phyloP scores from a whole-genome alignment of 2,113 vertebrate genomes.

The Polypterus senegalus region DNA sequence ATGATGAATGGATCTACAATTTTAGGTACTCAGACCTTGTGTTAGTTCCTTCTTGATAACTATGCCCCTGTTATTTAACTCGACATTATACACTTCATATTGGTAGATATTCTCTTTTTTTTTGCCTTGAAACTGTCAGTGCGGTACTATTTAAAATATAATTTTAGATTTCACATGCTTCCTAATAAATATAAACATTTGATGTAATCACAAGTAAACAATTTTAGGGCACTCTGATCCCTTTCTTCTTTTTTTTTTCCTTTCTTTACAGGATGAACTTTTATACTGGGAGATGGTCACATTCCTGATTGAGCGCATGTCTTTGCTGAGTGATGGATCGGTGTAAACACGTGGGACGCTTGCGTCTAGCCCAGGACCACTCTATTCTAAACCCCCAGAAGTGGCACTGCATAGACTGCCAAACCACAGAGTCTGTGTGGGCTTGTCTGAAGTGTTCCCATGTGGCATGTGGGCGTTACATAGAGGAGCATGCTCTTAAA shows the following conservation, averaged over 20 bases:
- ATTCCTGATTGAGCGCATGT: constrained; percentile 52
- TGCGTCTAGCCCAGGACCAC: constrained; percentile 90
- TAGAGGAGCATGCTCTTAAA: constrained; percentile 82
- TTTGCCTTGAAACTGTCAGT: too few species aligned
- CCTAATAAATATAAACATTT: too few species aligned
- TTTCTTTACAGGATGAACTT: constrained; percentile 34
- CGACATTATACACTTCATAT: too few species aligned
- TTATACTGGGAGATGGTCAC: constrained; percentile 33
- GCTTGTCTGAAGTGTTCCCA: constrained; percentile 96
- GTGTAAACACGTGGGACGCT: constrained; percentile 94
- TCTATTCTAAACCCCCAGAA: constrained; percentile 96
- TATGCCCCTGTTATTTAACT: too few species aligned
- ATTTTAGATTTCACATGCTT: too few species aligned
- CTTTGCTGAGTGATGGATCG: constrained; percentile 73
- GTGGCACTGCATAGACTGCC: constrained; percentile 85
- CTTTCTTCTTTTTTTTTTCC: background rate
- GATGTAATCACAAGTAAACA: too few species aligned
- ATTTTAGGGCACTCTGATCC: too few species aligned
- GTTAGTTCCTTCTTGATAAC: too few species aligned
- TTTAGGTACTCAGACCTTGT: too few species aligned
- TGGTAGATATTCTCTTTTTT: too few species aligned
- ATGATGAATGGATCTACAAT: too few species aligned
- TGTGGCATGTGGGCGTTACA: constrained; percentile 86
- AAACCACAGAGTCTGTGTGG: constrained; percentile 86
- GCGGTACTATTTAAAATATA: too few species aligned